Percentiles rank a stretch among this genome's conserved stretches.
Evolutionary conservation across 2,797 vertebrate genomes (phyloP).

Genomic region (Macropodus opercularis): DNA sequence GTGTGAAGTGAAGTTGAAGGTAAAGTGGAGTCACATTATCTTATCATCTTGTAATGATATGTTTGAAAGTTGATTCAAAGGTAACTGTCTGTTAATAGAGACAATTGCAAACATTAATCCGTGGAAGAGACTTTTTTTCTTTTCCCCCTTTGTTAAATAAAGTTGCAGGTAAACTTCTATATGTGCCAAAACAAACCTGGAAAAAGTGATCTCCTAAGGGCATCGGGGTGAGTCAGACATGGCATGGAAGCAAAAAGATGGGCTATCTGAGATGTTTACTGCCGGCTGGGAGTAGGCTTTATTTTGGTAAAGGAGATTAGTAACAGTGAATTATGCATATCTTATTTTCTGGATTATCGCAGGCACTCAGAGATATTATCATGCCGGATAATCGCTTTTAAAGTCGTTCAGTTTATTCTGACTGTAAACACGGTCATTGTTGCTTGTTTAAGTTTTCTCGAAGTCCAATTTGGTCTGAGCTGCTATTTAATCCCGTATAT

Average conservation of each 20-base stretch:
- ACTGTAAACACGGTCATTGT: conserved; percentile 74
- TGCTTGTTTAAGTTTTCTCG: conserved; percentile 71
- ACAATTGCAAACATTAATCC: conserved; percentile 16
- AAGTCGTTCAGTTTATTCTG: conserved; percentile 72
- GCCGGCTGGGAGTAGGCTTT: conserved; percentile 75
- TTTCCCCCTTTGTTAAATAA: conserved; percentile 36
- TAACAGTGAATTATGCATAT: conserved; percentile 86
- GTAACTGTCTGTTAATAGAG: conserved; percentile 13
- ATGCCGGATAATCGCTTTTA: conserved; percentile 75
- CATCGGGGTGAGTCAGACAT: conserved; percentile 59
- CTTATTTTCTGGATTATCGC: conserved; percentile 83
- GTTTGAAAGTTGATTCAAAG: conserved; percentile 7
- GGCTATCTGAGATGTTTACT: conserved; percentile 76
- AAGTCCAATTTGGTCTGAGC: conserved; percentile 60
- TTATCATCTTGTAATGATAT: conserved; percentile 4
- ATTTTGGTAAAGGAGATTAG: conserved; percentile 83
- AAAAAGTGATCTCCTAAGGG: conserved; percentile 63
- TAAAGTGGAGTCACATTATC: conserved; percentile 8
- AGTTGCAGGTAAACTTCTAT: conserved; percentile 57
- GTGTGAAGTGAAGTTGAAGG: not conserved
- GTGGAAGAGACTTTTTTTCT: not conserved
- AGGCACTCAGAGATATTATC: conserved; percentile 79
- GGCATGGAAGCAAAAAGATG: conserved; percentile 61
- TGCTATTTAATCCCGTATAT: conserved; percentile 53
- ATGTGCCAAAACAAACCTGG: conserved; percentile 58